These are phyloP conservation scores for Decapterus maruadsi DNA, from an alignment of 2,797 vertebrate genomes.

Conservation along the genomic window DNA sequence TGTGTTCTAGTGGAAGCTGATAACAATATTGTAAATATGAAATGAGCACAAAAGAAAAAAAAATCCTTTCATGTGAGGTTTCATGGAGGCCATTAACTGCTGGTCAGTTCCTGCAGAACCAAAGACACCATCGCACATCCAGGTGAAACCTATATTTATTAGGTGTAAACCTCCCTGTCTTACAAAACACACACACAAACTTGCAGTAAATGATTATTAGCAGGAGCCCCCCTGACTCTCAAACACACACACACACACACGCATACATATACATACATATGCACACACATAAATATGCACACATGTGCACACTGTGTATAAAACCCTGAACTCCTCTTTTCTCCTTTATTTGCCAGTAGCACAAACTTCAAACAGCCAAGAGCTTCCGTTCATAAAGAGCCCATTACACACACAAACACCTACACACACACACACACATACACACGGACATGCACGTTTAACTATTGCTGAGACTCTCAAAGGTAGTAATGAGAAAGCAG, in stretches of 20 bases:
- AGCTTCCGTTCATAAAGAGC: conserved; percentile 76
- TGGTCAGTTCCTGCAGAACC: conserved; percentile 38
- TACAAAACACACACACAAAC: conserved; percentile 35
- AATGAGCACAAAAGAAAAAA: no score
- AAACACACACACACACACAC: conserved; percentile 17
- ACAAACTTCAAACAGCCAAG: conserved; percentile 76
- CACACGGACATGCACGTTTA: conserved; percentile 33
- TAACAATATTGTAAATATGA: neutral
- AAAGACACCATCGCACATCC: conserved; percentile 3
- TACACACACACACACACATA: conserved; percentile 34
- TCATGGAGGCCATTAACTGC: neutral
- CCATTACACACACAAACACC: conserved; percentile 42
- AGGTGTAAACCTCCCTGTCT: conserved; percentile 46
- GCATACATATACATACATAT: conserved; percentile 12
- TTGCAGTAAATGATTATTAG: conserved; percentile 60
- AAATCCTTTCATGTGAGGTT: neutral
- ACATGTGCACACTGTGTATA: conserved; percentile 15
- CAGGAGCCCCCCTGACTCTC: conserved; percentile 3
- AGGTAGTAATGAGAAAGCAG: conserved; percentile 79
- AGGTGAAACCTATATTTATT: conserved; percentile 49
- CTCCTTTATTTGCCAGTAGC: conserved; percentile 59
- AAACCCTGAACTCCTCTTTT: conserved; percentile 32
- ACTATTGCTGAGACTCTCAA: conserved; percentile 58
- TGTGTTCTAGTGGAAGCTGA: neutral
- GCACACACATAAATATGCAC: conserved; percentile 14